Conservation (phyloP, 2,888 invertebrate species). For the Cabera pusaria region DNA sequence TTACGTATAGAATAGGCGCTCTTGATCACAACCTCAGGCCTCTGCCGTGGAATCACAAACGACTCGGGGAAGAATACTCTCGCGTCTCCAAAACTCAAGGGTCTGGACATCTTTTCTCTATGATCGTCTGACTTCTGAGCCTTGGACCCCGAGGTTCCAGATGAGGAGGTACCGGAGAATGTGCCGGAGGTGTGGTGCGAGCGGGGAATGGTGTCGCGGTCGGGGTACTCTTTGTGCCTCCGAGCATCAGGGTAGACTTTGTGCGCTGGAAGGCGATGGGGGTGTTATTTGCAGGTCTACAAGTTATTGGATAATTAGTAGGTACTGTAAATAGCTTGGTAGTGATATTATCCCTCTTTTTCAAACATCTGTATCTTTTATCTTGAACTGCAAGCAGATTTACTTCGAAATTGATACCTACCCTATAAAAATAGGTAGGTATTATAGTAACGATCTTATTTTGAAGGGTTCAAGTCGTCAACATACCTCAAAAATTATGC, state of each 20-base stretch:
- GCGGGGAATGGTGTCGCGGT: slow-evolving; percentile 56
- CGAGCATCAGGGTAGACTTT: slow-evolving; percentile 66
- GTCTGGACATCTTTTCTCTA: slow-evolving; percentile 57
- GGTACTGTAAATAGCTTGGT: too few relatives aligned
- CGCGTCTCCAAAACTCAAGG: slow-evolving; percentile 71
- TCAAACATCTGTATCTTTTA: too few relatives aligned
- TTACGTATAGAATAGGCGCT: slow-evolving; percentile 70
- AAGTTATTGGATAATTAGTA: too few relatives aligned
- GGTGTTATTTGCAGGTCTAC: too few relatives aligned
- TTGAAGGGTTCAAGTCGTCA: too few relatives aligned
- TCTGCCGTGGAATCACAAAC: slow-evolving; percentile 72
- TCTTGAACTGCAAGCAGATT: too few relatives aligned
- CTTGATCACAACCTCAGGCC: slow-evolving; percentile 66
- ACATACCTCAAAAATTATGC: too few relatives aligned
- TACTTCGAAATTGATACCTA: too few relatives aligned
- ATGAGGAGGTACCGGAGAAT: slow-evolving; percentile 74
- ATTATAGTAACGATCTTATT: too few relatives aligned
- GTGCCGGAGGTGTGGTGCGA: slow-evolving; percentile 70
- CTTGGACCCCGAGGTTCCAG: slow-evolving; percentile 76
- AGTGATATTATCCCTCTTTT: too few relatives aligned
- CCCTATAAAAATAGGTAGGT: too few relatives aligned
- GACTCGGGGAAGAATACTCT: slow-evolving; percentile 80
- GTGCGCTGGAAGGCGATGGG: slow-evolving; percentile 69
- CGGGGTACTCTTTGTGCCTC: slow-evolving; percentile 64
- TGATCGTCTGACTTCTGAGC: slow-evolving; percentile 45